These are phyloP conservation scores for Octodon degus DNA, from an alignment of 2,113 vertebrate genomes.

Conservation along the genomic window DNA sequence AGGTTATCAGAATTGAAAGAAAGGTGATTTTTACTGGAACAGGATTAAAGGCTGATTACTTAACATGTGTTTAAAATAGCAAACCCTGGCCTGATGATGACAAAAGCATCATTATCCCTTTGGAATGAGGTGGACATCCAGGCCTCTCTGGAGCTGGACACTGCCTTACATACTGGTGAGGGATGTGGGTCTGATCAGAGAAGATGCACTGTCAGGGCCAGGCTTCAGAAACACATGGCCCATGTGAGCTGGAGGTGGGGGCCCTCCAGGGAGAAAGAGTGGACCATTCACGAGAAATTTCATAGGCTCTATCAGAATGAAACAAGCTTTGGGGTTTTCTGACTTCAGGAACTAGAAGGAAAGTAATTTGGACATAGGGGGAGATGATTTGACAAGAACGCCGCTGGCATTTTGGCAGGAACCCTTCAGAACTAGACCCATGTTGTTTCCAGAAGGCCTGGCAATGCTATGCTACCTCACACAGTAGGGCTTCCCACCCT, in stretches of 20 bases:
- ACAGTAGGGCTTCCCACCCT: background rate
- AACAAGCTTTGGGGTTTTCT: background rate
- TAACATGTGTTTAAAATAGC: conserved; percentile 77
- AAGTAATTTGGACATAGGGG: background rate
- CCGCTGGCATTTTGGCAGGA: background rate
- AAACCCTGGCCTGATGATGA: conserved; percentile 67
- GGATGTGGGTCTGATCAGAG: background rate
- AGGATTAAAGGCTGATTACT: conserved; percentile 83
- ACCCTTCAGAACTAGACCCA: background rate
- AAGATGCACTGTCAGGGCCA: background rate
- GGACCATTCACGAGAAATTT: background rate
- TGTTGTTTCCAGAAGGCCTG: background rate
- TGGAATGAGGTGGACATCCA: background rate
- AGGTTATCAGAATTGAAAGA: conserved; percentile 83
- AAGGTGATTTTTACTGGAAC: conserved; percentile 82
- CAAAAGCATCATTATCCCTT: conserved; percentile 20
- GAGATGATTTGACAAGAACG: background rate
- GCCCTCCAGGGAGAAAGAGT: background rate
- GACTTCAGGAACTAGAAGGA: background rate
- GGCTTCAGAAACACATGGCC: background rate
- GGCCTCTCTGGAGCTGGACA: background rate
- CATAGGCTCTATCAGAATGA: fast-evolving
- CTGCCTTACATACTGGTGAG: background rate
- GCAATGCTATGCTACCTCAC: background rate
- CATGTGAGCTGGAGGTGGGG: background rate